These are phyloP conservation scores for Mallotus villosus DNA, from an alignment of 2,797 vertebrate species.

Conservation along the genomic window DNA sequence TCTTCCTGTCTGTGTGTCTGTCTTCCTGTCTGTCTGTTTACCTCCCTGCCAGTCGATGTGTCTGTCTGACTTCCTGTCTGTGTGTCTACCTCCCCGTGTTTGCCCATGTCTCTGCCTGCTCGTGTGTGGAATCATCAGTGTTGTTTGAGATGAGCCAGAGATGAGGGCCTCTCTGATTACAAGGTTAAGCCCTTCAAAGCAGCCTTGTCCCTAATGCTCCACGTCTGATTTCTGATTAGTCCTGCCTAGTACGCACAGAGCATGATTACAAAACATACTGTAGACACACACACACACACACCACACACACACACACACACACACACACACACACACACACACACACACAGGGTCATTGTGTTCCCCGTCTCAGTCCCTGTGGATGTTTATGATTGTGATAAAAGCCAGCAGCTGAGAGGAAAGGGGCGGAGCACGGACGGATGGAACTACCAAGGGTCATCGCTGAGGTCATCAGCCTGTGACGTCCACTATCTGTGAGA, in stretches of 20 bases:
- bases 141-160: neutral
- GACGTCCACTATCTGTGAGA: conserved; percentile 41
- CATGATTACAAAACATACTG: neutral
- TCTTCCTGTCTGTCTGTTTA: neutral
- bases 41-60: neutral
- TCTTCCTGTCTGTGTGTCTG: neutral
- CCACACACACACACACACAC: neutral
- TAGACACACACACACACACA: neutral
- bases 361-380: neutral
- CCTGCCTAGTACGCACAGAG: neutral
- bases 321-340: neutral
- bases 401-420: conserved; percentile 10
- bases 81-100: neutral
- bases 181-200: neutral
- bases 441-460: conserved; percentile 43
- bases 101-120: neutral
- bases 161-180: conserved; percentile 2
- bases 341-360: neutral
- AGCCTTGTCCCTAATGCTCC: neutral
- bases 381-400: neutral
- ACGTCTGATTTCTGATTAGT: neutral
- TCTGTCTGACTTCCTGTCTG: neutral
- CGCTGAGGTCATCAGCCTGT: conserved; percentile 54
- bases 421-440: conserved; percentile 40
- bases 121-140: neutral